phyloP scores from a whole-genome alignment of 2,797 vertebrate species.

The Poeciliopsis presidionis region DNA sequence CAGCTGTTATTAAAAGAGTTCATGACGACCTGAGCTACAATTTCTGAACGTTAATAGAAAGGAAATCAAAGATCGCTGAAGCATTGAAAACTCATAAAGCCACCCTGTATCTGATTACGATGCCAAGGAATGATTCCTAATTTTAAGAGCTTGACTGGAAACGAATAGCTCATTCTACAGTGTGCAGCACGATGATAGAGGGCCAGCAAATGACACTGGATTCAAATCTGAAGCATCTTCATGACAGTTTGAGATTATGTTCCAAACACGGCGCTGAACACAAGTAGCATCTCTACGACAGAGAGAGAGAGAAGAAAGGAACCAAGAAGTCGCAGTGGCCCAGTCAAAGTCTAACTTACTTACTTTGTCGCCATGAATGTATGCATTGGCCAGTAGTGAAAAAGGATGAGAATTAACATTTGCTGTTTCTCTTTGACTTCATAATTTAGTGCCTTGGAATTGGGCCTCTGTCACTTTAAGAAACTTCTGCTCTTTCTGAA shows the following conservation, averaged over 20 bases:
- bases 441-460: too few relatives aligned
- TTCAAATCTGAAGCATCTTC: not conserved
- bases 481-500: too few relatives aligned
- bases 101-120: not conserved
- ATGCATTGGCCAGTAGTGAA: not conserved
- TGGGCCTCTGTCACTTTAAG: too few relatives aligned
- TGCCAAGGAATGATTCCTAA: not conserved
- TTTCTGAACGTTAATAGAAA: not conserved
- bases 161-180: not conserved
- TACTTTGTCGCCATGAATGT: not conserved
- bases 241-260: not conserved
- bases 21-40: not conserved
- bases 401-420: not conserved
- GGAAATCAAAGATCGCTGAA: not conserved
- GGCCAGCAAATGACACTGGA: not conserved
- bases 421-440: not conserved
- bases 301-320: not conserved
- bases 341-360: not conserved
- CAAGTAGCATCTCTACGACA: not conserved
- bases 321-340: not conserved
- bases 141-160: not conserved
- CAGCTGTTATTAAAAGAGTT: not conserved
- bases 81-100: not conserved
- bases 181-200: not conserved
- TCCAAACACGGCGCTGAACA: not conserved